Conservation (phyloP, 2,113 vertebrate genomes). For the Isichthys henryi region DNA sequence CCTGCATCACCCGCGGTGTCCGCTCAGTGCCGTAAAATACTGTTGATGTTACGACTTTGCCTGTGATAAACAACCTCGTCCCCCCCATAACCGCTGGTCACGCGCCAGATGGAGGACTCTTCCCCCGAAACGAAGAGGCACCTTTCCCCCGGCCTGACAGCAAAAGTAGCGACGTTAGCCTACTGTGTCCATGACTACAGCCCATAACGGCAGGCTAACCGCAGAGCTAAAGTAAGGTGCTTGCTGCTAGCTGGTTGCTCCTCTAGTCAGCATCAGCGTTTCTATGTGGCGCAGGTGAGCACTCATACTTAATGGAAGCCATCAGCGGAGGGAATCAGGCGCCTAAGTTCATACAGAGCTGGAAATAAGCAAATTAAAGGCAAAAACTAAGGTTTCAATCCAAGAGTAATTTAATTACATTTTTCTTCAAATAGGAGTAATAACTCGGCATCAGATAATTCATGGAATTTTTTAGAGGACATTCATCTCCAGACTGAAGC, state of each 20-base stretch:
- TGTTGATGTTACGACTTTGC: background rate
- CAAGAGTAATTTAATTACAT: background rate
- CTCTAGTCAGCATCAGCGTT: background rate
- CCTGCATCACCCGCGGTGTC: background rate
- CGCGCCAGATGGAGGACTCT: background rate
- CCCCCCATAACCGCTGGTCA: background rate
- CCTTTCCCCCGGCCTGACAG: background rate
- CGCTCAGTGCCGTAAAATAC: background rate
- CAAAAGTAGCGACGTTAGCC: background rate
- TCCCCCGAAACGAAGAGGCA: background rate
- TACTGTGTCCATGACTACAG: background rate
- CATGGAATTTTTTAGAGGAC: background rate
- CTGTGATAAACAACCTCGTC: background rate
- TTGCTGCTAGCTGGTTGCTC: background rate
- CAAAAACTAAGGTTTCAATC: background rate
- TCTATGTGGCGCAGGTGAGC: background rate
- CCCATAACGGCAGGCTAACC: background rate
- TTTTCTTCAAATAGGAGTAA: background rate
- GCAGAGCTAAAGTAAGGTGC: background rate
- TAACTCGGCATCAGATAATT: background rate
- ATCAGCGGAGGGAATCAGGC: background rate
- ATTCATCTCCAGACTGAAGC: background rate
- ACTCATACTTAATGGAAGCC: background rate
- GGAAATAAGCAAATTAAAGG: background rate
- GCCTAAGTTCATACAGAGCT: no score